Evolutionary conservation across 2,113 vertebrate species (phyloP).

Genomic region (Callipepla californica): DNA sequence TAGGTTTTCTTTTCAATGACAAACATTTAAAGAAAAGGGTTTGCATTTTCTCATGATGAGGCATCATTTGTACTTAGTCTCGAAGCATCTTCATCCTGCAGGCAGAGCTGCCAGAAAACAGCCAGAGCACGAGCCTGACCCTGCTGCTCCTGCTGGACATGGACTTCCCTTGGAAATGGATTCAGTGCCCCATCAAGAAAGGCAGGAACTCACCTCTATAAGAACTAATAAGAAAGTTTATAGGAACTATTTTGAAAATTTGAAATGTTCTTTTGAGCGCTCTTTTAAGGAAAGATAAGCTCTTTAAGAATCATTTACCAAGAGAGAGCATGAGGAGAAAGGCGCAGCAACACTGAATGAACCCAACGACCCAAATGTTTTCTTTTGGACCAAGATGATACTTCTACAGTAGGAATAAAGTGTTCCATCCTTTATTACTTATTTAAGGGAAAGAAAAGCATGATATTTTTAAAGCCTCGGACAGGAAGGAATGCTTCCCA

Average conservation of each 20-base stretch:
- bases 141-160: conserved; percentile 1
- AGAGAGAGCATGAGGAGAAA: background rate
- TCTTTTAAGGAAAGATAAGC: background rate
- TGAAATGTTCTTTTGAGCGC: conserved; percentile 19
- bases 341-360: background rate
- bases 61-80: conserved; percentile 19
- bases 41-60: conserved; percentile 38
- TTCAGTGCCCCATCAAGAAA: conserved; percentile 45
- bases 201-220: conserved; percentile 51
- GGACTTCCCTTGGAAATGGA: conserved; percentile 49
- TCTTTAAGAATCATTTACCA: background rate
- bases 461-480: background rate
- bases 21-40: conserved; percentile 11
- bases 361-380: background rate
- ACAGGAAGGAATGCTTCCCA: background rate
- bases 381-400: background rate
- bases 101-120: conserved; percentile 13
- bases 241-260: conserved; percentile 22
- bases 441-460: background rate
- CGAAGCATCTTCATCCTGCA: conserved; percentile 11
- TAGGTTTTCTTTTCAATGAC: background rate
- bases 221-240: conserved; percentile 48
- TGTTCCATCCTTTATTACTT: background rate
- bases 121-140: background rate
- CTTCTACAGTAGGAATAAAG: background rate